A percentile compares a stretch with the other conserved stretches of the same genome.
Evolutionary conservation across 2,888 invertebrate genomes (phyloP).

Genomic region (Tetranychus piercei): DNA sequence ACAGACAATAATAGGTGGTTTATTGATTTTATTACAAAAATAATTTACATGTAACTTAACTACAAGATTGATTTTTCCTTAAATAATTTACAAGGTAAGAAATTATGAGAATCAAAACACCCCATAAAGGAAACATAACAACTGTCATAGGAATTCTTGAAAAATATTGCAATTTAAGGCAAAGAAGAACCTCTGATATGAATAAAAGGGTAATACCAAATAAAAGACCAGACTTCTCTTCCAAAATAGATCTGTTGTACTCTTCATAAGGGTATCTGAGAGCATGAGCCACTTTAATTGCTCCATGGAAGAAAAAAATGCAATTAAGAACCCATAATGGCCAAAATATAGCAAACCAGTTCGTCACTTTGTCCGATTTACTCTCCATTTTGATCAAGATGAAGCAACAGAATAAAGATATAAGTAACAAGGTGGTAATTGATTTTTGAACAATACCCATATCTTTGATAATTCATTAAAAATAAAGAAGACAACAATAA

Average conservation of each 20-base stretch:
- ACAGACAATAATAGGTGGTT: no score
- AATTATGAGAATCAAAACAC: neutral
- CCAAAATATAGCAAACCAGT: constrained; percentile 6
- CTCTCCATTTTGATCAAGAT: constrained; percentile 2
- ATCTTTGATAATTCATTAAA: neutral
- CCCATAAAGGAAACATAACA: neutral
- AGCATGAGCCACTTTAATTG: neutral
- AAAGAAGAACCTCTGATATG: neutral
- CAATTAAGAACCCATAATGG: constrained; percentile 8
- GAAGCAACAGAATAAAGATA: constrained; percentile 3
- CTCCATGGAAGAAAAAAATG: constrained; percentile 1
- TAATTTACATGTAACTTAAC: neutral
- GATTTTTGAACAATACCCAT: constrained; percentile 1
- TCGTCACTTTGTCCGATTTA: neutral
- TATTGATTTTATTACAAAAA: neutral
- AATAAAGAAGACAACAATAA: neutral
- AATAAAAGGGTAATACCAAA: neutral
- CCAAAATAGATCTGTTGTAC: neutral
- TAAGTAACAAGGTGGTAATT: neutral
- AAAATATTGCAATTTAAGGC: constrained; percentile 9
- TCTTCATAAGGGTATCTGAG: neutral
- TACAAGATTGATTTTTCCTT: neutral
- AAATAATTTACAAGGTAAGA: neutral
- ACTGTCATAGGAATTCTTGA: neutral
- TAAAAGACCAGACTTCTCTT: neutral